Evolutionary conservation across 2,888 invertebrate species (phyloP).

Genomic region (Cynaeus angustus): DNA sequence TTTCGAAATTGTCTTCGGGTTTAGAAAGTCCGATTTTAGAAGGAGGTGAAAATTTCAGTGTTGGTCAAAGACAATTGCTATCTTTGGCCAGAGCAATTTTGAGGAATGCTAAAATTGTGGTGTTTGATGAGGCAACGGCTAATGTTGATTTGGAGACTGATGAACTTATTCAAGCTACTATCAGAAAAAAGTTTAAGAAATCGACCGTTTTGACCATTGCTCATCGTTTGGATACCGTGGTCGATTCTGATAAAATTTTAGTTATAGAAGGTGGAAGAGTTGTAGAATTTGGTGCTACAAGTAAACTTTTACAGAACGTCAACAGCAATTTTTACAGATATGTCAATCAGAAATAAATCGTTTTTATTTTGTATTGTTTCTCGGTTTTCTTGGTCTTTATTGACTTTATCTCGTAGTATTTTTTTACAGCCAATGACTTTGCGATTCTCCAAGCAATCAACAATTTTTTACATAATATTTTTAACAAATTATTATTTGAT

Average conservation of each 20-base stretch:
- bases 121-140: slow-evolving; percentile 83
- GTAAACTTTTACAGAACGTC: slow-evolving; percentile 59
- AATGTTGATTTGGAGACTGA: slow-evolving; percentile 88
- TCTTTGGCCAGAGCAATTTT: slow-evolving; percentile 77
- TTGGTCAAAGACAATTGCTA: slow-evolving; percentile 76
- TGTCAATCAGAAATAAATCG: neutral
- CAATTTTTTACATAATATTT: too few relatives aligned
- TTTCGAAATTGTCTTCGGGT: slow-evolving; percentile 75
- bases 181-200: slow-evolving; percentile 81
- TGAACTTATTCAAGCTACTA: slow-evolving; percentile 83
- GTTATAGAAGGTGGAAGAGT: slow-evolving; percentile 77
- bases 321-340: slow-evolving; percentile 49
- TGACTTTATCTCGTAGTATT: too few relatives aligned
- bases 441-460: too few relatives aligned
- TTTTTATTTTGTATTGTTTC: too few relatives aligned
- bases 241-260: slow-evolving; percentile 86
- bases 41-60: slow-evolving; percentile 70
- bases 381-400: too few relatives aligned
- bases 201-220: slow-evolving; percentile 90
- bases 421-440: too few relatives aligned
- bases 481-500: too few relatives aligned
- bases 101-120: slow-evolving; percentile 68
- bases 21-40: slow-evolving; percentile 71
- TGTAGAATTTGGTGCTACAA: slow-evolving; percentile 86
- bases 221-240: slow-evolving; percentile 87